Evolutionary conservation across 1,140 invertebrate species (phyloP).

Genomic region (Drosophila erecta): DNA sequence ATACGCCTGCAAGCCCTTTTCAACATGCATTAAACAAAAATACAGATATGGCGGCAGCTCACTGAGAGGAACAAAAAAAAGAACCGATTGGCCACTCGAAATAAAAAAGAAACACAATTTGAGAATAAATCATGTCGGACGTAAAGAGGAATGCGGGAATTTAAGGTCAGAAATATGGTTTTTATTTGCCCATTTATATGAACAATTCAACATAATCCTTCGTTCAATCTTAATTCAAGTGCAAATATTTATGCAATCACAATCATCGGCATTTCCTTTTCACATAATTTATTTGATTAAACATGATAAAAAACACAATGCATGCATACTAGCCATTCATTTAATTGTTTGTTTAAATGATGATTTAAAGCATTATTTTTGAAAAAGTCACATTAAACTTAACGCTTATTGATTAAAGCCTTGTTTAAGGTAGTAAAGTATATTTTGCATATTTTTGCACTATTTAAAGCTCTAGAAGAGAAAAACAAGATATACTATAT

Average conservation of each 20-base stretch:
- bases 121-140: slow-evolving; percentile 22
- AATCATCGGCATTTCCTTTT: slow-evolving; percentile 3
- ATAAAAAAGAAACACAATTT: background rate
- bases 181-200: slow-evolving; percentile 4
- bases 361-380: too few species aligned
- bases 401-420: background rate
- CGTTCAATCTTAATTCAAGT: slow-evolving; percentile 14
- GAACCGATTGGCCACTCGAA: background rate
- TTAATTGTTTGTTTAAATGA: slow-evolving; percentile 10
- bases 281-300: slow-evolving; percentile 13
- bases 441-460: background rate
- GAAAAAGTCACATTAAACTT: background rate
- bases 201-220: slow-evolving; percentile 15
- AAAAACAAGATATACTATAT: too few species aligned
- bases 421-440: background rate
- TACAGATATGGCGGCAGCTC: slow-evolving; percentile 5
- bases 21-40: slow-evolving; percentile 23
- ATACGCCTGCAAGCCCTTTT: slow-evolving; percentile 1
- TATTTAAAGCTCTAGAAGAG: too few species aligned
- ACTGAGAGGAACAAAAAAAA: slow-evolving; percentile 13
- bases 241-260: slow-evolving; percentile 24
- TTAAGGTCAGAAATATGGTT: slow-evolving; percentile 36
- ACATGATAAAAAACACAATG: background rate
- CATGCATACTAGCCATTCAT: background rate
- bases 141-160: slow-evolving; percentile 16